phyloP scores from a whole-genome alignment of 2,888 invertebrate genomes.

The Eupelmus urozonus region DNA sequence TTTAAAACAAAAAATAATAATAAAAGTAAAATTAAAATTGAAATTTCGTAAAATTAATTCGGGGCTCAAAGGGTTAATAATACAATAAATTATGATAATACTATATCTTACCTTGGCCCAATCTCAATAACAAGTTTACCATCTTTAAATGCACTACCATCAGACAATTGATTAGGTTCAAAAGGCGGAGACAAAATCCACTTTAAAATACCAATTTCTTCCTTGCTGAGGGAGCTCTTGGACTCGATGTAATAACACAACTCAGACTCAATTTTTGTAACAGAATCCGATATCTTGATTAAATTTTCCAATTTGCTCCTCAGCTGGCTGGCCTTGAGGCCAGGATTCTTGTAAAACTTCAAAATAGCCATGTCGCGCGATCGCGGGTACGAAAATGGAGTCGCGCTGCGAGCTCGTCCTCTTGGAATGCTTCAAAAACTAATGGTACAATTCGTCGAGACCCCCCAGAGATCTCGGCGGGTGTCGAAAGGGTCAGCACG shows the following conservation, averaged over 20 bases:
- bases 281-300: conserved; percentile 63
- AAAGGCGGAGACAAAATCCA: conserved; percentile 90
- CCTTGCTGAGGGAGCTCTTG: conserved; percentile 79
- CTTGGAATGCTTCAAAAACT: conserved; percentile 21
- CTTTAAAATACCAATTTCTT: conserved; percentile 83
- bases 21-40: too few species aligned
- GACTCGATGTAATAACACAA: conserved; percentile 87
- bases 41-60: too few species aligned
- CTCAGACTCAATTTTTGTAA: conserved; percentile 84
- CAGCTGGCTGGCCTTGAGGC: conserved; percentile 66
- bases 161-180: conserved; percentile 80
- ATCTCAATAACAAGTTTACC: conserved; percentile 86
- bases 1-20: conserved; percentile 16
- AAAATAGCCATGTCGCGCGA: conserved; percentile 71
- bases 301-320: conserved; percentile 66
- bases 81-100: background rate
- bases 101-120: conserved; percentile 87
- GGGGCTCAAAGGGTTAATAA: too few species aligned
- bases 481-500: conserved; percentile 47
- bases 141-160: conserved; percentile 78
- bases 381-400: background rate
- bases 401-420: background rate
- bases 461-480: conserved; percentile 47
- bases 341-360: conserved; percentile 82
- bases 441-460: conserved; percentile 31